phyloP scores from a whole-genome alignment of 2,113 vertebrate genomes.

The Dendropsophus ebraccatus region DNA sequence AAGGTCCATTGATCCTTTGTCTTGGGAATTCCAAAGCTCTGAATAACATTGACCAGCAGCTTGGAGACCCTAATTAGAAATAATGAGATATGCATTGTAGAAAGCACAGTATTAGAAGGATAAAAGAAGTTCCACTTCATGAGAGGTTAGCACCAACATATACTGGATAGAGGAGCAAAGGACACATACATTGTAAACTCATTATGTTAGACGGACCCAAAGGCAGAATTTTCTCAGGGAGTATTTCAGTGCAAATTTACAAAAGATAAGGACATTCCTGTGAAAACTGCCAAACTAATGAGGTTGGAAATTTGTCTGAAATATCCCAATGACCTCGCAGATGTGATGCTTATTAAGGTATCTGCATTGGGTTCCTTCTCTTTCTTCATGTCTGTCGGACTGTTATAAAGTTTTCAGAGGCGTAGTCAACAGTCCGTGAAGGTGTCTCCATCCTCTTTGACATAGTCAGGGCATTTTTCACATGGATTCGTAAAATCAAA shows the following conservation, averaged over 20 bases:
- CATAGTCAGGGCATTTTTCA: constrained; percentile 80
- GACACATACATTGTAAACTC: constrained; percentile 73
- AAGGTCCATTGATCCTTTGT: constrained; percentile 60
- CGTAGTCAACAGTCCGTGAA: constrained; percentile 94
- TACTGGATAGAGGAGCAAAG: constrained; percentile 71
- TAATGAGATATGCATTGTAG: constrained; percentile 80
- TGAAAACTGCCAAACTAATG: constrained; percentile 85
- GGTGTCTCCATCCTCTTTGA: constrained; percentile 88
- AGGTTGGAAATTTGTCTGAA: constrained; percentile 80
- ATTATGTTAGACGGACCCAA: constrained; percentile 82
- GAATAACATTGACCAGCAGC: constrained; percentile 67
- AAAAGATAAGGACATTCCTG: constrained; percentile 77
- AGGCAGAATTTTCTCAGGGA: constrained; percentile 80
- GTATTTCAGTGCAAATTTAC: constrained; percentile 78
- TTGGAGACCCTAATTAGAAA: constrained; percentile 81
- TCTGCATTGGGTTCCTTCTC: constrained; percentile 74
- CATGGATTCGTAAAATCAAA: constrained; percentile 73
- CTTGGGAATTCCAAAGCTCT: constrained; percentile 52
- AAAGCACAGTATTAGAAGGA: constrained; percentile 71
- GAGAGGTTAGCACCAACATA: constrained; percentile 81
- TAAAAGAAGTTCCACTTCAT: constrained; percentile 72
- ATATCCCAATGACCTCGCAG: constrained; percentile 85
- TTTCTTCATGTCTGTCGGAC: constrained; percentile 74
- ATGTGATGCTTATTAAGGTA: constrained; percentile 87
- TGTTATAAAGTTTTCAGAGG: constrained; percentile 80